Base-by-base conservation (phyloP, 2,888 invertebrate genomes). In the Meteorus colon region DNA sequence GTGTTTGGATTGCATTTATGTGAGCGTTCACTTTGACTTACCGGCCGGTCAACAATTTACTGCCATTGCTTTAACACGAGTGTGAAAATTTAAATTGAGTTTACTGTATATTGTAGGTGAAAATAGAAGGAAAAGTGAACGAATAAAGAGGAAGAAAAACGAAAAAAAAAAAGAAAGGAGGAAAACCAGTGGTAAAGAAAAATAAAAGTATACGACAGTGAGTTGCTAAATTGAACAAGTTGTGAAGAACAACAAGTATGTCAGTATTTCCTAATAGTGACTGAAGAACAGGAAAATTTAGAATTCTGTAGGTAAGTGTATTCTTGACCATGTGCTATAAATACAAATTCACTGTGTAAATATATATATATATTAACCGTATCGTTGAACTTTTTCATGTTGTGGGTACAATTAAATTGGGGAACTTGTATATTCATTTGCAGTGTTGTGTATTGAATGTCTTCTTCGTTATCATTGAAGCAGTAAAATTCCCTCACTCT, bases 191-290 rank as follows among this genome's bases (percentile, higher is more conserved):
- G 19, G 27, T 0, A 31, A 5, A 48, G 16, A 48, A n/a, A n/a
- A 60, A 14, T 27, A 29, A 10, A 29, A 60, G 27, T 10, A 6
- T 19, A 55, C 1, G 31, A 62, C 27, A 24, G 31, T 24, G 41
- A 62, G 27, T 62, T 31, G 19, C 55, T 0, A 65, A 62, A 75
- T 75, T 73, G 45, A 67, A 68, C 68, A 74, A 74, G 55, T 71
- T 75, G 79, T 66, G 77, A 55, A 78, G 65, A 74, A 82, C 79
- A 79, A 81, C 86, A 81, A 78, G 78, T 90, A 92, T 92, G 92
- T 92, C 92, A 89, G 90, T 91, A 89, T 91, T 91, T 90, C 90
- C 88, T 84, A 89, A 87, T 84, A 90, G 78, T 86, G 84, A 90
- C 91, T 84, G 92, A 92, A 80, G 89, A 89, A 79, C 86, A 87